A percentile compares a stretch with the other conserved stretches of the same genome.
Evolutionary conservation across 2,888 invertebrate genomes (phyloP).

Genomic region (Leucoma salicis): DNA sequence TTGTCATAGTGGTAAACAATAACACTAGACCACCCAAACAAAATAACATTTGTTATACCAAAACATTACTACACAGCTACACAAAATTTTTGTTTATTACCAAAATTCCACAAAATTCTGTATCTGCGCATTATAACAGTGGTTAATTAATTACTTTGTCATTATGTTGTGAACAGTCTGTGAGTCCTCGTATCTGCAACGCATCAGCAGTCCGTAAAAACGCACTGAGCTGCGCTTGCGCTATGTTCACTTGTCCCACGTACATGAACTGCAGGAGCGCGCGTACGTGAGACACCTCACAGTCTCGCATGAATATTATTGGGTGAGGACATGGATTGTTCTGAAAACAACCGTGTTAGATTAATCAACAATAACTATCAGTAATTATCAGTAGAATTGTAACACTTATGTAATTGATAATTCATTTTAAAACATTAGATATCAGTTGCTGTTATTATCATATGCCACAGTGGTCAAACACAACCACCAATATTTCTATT

Average conservation of each 20-base stretch:
- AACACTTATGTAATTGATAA: background rate
- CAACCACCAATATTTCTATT: too few relatives aligned
- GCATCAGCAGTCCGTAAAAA: slow-evolving; percentile 91
- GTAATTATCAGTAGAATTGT: background rate
- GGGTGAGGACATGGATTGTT: slow-evolving; percentile 93
- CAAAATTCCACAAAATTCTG: too few relatives aligned
- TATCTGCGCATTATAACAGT: too few relatives aligned
- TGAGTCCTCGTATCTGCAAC: slow-evolving; percentile 89
- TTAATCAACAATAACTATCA: slow-evolving; percentile 23
- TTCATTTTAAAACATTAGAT: background rate
- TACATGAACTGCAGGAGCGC: slow-evolving; percentile 93
- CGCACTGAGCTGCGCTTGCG: slow-evolving; percentile 88
- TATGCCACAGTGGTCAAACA: too few relatives aligned
- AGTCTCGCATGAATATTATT: slow-evolving; percentile 92
- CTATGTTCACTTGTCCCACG: slow-evolving; percentile 91
- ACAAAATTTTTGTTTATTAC: too few relatives aligned
- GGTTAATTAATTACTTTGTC: slow-evolving; percentile 56
- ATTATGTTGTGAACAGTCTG: slow-evolving; percentile 84
- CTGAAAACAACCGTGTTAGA: slow-evolving; percentile 71
- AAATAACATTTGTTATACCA: too few relatives aligned
- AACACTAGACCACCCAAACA: too few relatives aligned
- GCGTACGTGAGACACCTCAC: slow-evolving; percentile 89
- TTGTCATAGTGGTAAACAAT: too few relatives aligned
- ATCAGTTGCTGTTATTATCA: background rate
- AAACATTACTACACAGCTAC: too few relatives aligned